These are phyloP conservation scores for Chrysolina haemoptera DNA, from an alignment of 2,888 invertebrate genomes.

Conservation along the genomic window DNA sequence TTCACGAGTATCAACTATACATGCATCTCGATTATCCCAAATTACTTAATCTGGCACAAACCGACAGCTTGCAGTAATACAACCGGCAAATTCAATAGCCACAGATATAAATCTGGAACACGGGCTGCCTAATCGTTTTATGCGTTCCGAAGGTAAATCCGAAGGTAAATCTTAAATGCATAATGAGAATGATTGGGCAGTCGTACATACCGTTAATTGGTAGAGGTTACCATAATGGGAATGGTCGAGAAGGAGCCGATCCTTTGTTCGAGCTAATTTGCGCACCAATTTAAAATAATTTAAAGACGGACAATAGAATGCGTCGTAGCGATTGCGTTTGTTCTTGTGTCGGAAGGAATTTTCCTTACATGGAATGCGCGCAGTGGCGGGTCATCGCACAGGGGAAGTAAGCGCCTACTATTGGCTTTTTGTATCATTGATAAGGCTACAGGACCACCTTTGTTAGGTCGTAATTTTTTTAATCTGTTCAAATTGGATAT, in stretches of 20 bases:
- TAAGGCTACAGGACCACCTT: too few relatives aligned
- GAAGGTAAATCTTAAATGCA: conserved; percentile 51
- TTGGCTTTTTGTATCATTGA: too few relatives aligned
- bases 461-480: too few relatives aligned
- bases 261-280: conserved; percentile 61
- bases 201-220: conserved; percentile 60
- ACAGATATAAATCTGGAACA: conserved; percentile 31
- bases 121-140: conserved; percentile 30
- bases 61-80: neutral
- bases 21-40: neutral
- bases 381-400: too few relatives aligned
- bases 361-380: conserved; percentile 40
- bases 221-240: conserved; percentile 58
- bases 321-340: conserved; percentile 33
- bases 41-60: conserved; percentile 2
- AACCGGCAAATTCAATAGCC: neutral
- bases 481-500: too few relatives aligned
- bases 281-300: conserved; percentile 60
- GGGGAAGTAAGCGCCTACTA: too few relatives aligned
- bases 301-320: conserved; percentile 55
- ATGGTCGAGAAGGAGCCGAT: conserved; percentile 50
- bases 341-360: conserved; percentile 30
- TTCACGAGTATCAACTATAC: neutral
- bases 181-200: conserved; percentile 57
- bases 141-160: conserved; percentile 29